Evolutionary conservation across 2,113 vertebrate genomes (phyloP).

Genomic region (Typhlomys cinereus): DNA sequence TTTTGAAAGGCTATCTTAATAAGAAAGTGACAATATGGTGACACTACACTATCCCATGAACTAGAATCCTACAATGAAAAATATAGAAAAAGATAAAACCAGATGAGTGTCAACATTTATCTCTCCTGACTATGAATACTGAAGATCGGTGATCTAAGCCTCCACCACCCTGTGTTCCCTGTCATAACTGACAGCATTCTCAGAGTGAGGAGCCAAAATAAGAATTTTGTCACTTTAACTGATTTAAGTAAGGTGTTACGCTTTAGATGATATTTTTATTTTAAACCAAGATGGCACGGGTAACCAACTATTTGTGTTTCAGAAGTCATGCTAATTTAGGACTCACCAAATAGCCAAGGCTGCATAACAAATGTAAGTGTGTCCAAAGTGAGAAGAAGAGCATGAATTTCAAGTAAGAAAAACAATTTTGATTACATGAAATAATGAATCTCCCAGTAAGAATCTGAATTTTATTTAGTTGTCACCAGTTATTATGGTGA

Average conservation of each 20-base stretch:
- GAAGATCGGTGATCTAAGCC: background rate
- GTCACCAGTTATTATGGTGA: background rate
- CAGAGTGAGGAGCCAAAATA: background rate
- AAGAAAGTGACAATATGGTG: background rate
- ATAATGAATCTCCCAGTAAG: background rate
- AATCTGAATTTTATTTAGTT: background rate
- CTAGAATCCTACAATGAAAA: no score
- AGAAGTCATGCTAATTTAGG: background rate
- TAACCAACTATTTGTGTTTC: background rate
- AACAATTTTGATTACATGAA: background rate
- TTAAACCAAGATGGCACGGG: background rate
- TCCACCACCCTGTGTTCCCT: background rate
- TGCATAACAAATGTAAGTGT: accelerated
- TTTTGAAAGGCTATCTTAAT: background rate
- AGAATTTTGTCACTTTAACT: background rate
- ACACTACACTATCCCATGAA: background rate
- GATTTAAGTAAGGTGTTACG: no score
- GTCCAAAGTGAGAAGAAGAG: background rate
- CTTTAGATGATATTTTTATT: background rate
- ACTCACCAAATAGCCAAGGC: background rate
- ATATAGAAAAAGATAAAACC: background rate
- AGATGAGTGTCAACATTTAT: background rate
- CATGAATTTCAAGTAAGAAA: background rate
- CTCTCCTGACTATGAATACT: no score
- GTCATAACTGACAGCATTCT: background rate